Evolutionary conservation across 2,888 invertebrate genomes (phyloP).

Genomic region (Drosophila phalerata): DNA sequence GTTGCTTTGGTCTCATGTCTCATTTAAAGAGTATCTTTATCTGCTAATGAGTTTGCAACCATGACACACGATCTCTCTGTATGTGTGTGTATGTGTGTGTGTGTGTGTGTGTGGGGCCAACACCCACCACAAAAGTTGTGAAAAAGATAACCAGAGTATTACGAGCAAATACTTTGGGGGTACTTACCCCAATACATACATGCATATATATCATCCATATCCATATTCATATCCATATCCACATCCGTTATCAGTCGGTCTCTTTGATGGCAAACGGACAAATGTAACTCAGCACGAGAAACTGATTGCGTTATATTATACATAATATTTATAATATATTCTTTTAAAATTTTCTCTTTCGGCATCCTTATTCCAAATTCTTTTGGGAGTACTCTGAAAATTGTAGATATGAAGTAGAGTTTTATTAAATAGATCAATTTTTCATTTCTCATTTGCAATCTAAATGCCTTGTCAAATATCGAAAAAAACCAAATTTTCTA

Average conservation of each 20-base stretch:
- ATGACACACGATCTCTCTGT: conserved; percentile 66
- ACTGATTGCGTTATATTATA: conserved; percentile 10
- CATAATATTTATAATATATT: background rate
- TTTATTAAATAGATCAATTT: too few relatives aligned
- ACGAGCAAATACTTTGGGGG: conserved; percentile 54
- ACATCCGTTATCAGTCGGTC: conserved; percentile 63
- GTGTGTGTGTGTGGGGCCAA: conserved; percentile 49
- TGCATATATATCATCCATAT: conserved; percentile 10
- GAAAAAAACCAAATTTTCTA: too few relatives aligned
- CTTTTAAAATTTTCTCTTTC: background rate
- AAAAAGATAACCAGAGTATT: conserved; percentile 50
- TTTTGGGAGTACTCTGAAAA: background rate
- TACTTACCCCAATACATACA: conserved; percentile 48
- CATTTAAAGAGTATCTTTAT: conserved; percentile 41
- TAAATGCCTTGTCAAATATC: too few relatives aligned
- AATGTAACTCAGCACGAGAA: conserved; percentile 2
- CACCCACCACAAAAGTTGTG: conserved; percentile 73
- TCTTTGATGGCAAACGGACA: conserved; percentile 48
- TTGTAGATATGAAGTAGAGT: too few relatives aligned
- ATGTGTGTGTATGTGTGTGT: background rate
- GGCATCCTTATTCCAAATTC: background rate
- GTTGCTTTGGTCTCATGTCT: conserved; percentile 11
- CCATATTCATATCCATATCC: conserved; percentile 3
- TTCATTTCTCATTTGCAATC: too few relatives aligned
- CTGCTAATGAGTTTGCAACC: conserved; percentile 57